Conservation (phyloP, 2,113 vertebrate species). For the Hydrochoerus hydrochaeris region DNA sequence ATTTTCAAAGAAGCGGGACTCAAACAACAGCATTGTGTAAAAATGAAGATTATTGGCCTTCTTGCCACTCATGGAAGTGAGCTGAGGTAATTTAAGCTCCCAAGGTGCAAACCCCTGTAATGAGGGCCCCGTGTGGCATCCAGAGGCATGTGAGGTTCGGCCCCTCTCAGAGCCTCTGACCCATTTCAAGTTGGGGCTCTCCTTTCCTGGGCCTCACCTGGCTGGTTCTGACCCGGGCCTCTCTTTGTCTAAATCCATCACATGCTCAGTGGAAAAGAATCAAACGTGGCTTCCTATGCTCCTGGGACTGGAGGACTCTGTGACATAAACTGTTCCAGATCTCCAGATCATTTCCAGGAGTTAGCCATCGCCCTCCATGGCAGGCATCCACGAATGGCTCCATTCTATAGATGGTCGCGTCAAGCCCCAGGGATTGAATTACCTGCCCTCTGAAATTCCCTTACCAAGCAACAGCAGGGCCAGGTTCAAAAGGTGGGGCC, state of each 20-base stretch:
- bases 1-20: neutral
- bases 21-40: neutral
- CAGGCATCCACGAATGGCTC: neutral
- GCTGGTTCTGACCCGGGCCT: neutral
- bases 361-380: neutral
- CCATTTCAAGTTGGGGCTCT: neutral
- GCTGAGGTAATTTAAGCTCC: neutral
- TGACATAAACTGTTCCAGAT: neutral
- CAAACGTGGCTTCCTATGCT: neutral
- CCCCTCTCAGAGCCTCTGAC: neutral
- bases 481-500: slow-evolving; percentile 27
- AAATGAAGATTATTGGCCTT: neutral
- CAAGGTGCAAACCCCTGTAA: neutral
- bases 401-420: slow-evolving; percentile 28
- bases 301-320: neutral
- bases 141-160: too few species aligned
- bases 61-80: neutral
- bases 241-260: slow-evolving; percentile 27
- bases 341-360: slow-evolving; percentile 2
- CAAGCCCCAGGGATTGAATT: slow-evolving; percentile 41
- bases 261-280: neutral
- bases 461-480: neutral
- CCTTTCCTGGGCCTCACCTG: neutral
- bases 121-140: neutral
- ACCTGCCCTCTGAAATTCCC: slow-evolving; percentile 42